These are phyloP conservation scores for Bembecia ichneumoniformis DNA, from an alignment of 2,888 invertebrate genomes.

Conservation along the genomic window DNA sequence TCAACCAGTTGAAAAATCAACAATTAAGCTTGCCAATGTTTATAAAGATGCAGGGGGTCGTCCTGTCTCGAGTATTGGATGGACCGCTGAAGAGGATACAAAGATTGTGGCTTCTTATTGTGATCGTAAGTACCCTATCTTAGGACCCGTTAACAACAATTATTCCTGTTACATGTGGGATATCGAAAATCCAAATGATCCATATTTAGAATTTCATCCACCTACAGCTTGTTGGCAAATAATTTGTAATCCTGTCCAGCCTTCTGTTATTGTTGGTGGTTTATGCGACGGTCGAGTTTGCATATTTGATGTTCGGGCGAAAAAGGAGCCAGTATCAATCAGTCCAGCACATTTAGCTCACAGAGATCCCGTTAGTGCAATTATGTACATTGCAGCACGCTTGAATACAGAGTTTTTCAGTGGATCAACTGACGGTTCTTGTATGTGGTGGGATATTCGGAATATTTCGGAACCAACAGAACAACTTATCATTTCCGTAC, in stretches of 20 bases:
- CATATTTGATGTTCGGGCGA: conserved; percentile 82
- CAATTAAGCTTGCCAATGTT: conserved; percentile 72
- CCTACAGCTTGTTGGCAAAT: conserved; percentile 38
- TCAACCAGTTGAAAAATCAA: conserved; percentile 58
- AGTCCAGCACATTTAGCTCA: conserved; percentile 57
- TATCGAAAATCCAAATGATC: conserved; percentile 43
- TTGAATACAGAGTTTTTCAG: conserved; percentile 74
- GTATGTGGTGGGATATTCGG: conserved; percentile 78
- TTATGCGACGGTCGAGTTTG: conserved; percentile 41
- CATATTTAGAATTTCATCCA: conserved; percentile 21
- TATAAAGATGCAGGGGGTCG: conserved; percentile 69
- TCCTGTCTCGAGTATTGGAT: conserved; percentile 72
- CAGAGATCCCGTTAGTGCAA: conserved; percentile 65
- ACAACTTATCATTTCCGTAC: conserved; percentile 72
- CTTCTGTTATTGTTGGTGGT: conserved; percentile 30
- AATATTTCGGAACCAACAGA: conserved; percentile 72
- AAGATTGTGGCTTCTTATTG: conserved; percentile 77
- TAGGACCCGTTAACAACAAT: conserved; percentile 22
- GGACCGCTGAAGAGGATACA: conserved; percentile 76
- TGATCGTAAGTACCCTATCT: conserved; percentile 26
- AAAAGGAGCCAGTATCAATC: conserved; percentile 78
- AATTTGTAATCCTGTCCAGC: conserved; percentile 26
- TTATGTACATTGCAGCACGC: conserved; percentile 71
- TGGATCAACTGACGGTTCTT: conserved; percentile 73
- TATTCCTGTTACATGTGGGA: conserved; percentile 77